These are phyloP conservation scores for Remorina albescens DNA, from an alignment of 2,797 vertebrate genomes.

Conservation along the genomic window DNA sequence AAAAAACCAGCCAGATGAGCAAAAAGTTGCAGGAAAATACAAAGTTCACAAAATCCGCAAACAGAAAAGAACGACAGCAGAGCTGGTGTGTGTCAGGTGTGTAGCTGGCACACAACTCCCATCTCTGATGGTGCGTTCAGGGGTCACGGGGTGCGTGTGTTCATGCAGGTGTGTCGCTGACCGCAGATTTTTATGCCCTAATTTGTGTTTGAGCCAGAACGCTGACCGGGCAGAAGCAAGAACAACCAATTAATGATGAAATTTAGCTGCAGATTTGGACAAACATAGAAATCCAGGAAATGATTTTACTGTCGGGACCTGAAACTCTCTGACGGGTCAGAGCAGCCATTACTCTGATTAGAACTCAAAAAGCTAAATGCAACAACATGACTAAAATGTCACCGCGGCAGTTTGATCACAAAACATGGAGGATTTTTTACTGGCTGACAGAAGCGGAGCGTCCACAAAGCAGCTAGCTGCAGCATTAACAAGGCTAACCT, in stretches of 20 bases:
- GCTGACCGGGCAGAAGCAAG: too few species aligned
- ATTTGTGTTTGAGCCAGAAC: too few species aligned
- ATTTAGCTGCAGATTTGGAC: too few species aligned
- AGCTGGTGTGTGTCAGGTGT: too few species aligned
- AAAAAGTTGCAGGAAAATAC: too few species aligned
- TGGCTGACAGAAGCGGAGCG: background rate
- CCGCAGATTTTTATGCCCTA: too few species aligned
- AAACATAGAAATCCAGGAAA: background rate
- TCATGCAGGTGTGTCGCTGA: background rate
- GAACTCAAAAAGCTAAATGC: background rate
- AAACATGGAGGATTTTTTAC: background rate
- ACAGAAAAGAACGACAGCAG: too few species aligned
- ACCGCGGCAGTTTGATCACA: background rate
- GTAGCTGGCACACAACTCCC: background rate
- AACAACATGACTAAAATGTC: background rate
- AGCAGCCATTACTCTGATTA: background rate
- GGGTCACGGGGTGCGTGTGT: background rate
- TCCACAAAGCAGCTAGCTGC: slow-evolving; percentile 20
- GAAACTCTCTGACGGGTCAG: background rate
- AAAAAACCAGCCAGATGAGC: too few species aligned
- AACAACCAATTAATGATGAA: too few species aligned
- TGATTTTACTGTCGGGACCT: background rate
- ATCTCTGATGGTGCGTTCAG: background rate
- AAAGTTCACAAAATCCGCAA: too few species aligned
- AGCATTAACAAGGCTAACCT: slow-evolving; percentile 40